Base-by-base conservation (phyloP, 2,797 vertebrate species). In the Chloroceryle amazona region DNA sequence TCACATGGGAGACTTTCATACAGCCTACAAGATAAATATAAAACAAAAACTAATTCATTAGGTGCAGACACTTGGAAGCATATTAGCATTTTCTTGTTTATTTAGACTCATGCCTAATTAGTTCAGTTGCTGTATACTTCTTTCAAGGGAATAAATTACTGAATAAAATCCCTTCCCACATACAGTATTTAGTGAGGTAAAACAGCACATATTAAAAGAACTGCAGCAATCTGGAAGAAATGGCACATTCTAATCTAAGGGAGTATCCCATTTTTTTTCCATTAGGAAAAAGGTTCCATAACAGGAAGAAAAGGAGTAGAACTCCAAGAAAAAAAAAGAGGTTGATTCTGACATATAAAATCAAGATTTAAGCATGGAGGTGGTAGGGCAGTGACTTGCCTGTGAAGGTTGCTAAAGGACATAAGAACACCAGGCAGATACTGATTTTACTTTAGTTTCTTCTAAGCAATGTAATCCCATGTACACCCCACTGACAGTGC, bases 31-130 rank as follows among this genome's bases (percentile, higher is more conserved):
- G 44, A 79, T 76, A 97, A 94, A 84, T 72, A 72, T 4, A 75
- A 75, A 78, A 0, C 70, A 74, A 68, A 94, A 84, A 3, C 16
- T 75, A 42, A 86, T 93, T 91, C 42, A 46, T 89, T 71, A 81
- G 55, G 44, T 65, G 62, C 72, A 92, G 67, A 46, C 22, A 41
- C 33, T 87, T 73, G 47, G 68, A 97, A 90, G 52, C 47, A 10
- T 42, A 83, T 91, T 79, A 89, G 52, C 80, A 86, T 95, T 95
- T 97, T 89, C 37, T 2, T 95, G 72, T 94, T 95, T 93, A 74
- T 81, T 93, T 86, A 94, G 89, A 71, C 8, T 85, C 62, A 29
- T 74, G 49, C 23, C 22, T 95, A 78, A 94, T 96, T 88, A 95
- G 51, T 74, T 89, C 71, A 80, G 70, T 85, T 90, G 63, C 87